A percentile compares a stretch with the other conserved stretches of the same genome.
phyloP scores from a whole-genome alignment of 2,888 invertebrate genomes.

The Carabus problematicus region DNA sequence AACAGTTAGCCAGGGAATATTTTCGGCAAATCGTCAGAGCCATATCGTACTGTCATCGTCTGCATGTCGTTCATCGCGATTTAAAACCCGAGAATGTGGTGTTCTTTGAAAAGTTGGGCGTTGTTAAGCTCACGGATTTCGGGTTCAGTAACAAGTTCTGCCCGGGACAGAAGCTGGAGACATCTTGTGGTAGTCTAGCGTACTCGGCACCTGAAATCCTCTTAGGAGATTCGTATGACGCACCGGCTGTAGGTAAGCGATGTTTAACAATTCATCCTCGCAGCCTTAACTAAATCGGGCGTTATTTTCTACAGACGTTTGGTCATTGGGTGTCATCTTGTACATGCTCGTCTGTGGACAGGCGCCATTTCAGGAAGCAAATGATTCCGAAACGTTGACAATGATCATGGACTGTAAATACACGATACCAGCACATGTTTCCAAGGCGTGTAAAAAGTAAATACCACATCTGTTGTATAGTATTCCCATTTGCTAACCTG shows the following conservation, averaged over 20 bases:
- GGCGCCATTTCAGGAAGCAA: constrained; percentile 98
- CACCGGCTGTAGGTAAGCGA: constrained; percentile 90
- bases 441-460: constrained; percentile 82
- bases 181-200: constrained; percentile 97
- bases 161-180: constrained; percentile 96
- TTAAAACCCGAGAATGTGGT: constrained; percentile 99
- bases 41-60: constrained; percentile 96
- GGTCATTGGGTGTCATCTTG: constrained; percentile 98
- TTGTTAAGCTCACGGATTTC: constrained; percentile 99
- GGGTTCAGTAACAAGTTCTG: constrained; percentile 96
- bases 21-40: constrained; percentile 97
- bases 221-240: constrained; percentile 97
- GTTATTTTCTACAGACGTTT: constrained; percentile 75
- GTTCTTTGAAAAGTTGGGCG: constrained; percentile 95
- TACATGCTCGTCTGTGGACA: constrained; percentile 98
- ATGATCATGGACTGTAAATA: constrained; percentile 99
- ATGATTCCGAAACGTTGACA: constrained; percentile 98
- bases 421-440: constrained; percentile 87
- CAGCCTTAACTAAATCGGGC: too few relatives aligned
- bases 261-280: too few relatives aligned
- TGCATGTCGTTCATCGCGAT: constrained; percentile 88
- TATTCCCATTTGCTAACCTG: constrained; percentile 27
- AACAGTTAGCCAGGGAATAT: constrained; percentile 86
- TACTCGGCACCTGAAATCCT: constrained; percentile 99
- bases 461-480: constrained; percentile 24